phyloP scores from a whole-genome alignment of 1,140 invertebrate species.

The Diachasmimorpha longicaudata region DNA sequence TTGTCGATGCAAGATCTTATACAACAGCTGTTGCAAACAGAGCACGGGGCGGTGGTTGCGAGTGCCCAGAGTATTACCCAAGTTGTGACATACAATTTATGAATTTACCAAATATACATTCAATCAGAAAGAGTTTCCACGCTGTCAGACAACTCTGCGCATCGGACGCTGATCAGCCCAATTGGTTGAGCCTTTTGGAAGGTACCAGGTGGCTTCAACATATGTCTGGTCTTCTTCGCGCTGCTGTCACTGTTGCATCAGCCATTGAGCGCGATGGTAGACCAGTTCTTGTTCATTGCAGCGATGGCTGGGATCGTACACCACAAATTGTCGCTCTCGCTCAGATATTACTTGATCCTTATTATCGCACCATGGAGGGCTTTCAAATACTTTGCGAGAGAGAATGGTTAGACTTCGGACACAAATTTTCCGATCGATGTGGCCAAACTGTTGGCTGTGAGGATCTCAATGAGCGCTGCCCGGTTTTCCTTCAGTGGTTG shows the following conservation, averaged over 20 bases:
- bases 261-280: conserved; percentile 83
- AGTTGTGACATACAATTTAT: conserved; percentile 96
- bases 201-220: conserved; percentile 90
- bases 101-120: conserved; percentile 96
- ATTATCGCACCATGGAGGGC: conserved; percentile 91
- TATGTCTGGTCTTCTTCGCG: conserved; percentile 81
- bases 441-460: conserved; percentile 83
- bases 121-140: conserved; percentile 87
- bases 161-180: conserved; percentile 76
- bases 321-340: conserved; percentile 92
- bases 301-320: conserved; percentile 96
- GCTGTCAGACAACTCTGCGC: conserved; percentile 78
- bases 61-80: conserved; percentile 94
- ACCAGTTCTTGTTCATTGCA: conserved; percentile 94
- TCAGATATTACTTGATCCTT: conserved; percentile 91
- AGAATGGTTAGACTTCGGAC: conserved; percentile 96
- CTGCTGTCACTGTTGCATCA: conserved; percentile 79
- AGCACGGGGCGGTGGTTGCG: conserved; percentile 93
- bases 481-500: conserved; percentile 97
- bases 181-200: conserved; percentile 87
- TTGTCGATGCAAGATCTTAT: conserved; percentile 94
- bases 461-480: conserved; percentile 90
- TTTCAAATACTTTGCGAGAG: conserved; percentile 91
- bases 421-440: conserved; percentile 96
- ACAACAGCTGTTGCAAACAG: conserved; percentile 94